Evolutionary conservation across 2,888 invertebrate species (phyloP).

Genomic region (Sinhomidia bicolor): DNA sequence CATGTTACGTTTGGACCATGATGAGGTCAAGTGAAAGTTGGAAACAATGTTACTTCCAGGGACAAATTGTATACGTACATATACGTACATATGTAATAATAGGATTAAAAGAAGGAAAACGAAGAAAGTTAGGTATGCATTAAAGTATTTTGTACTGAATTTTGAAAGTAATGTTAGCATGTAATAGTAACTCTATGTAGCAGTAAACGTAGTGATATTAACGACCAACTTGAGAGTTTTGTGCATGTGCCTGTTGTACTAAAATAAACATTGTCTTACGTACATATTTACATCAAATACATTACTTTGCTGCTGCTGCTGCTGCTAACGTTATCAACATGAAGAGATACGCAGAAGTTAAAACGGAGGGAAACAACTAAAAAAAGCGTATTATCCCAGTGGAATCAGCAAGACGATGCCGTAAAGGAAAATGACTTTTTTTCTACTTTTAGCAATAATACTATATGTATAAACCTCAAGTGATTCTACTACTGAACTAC

Average conservation of each 20-base stretch:
- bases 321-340: too few species aligned
- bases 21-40: conserved; percentile 17
- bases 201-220: conserved; percentile 19
- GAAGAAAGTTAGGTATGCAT: not conserved
- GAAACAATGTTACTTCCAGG: not conserved
- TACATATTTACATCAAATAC: too few species aligned
- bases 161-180: too few species aligned
- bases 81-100: not conserved
- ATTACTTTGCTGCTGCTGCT: too few species aligned
- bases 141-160: not conserved
- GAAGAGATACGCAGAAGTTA: too few species aligned
- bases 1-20: not conserved
- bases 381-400: not conserved
- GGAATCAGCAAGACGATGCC: conserved; percentile 24
- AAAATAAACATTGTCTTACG: too few species aligned
- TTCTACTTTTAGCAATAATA: not conserved
- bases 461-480: not conserved
- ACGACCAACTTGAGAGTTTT: conserved; percentile 33
- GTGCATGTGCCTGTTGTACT: not conserved
- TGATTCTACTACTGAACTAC: not conserved
- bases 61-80: not conserved
- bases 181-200: too few species aligned
- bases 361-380: not conserved
- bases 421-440: conserved; percentile 36
- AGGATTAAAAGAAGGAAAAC: not conserved